Evolutionary conservation across 2,888 invertebrate species (phyloP).

Genomic region (Eustalomyia histrio): DNA sequence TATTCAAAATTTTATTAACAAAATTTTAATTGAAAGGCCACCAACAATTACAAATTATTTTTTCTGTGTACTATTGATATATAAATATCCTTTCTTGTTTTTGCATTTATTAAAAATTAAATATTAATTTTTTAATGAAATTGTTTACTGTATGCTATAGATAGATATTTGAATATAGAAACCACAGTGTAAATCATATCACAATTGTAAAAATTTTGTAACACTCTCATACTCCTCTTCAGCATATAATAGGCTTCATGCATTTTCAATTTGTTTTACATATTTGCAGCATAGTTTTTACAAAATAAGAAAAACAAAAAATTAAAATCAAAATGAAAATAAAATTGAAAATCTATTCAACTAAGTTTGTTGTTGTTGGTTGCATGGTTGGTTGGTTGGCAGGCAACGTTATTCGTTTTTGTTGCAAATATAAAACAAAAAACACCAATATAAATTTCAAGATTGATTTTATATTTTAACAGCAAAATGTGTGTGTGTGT

Average conservation of each 20-base stretch:
- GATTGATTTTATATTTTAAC: constrained; percentile 49
- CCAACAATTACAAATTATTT: too few relatives aligned
- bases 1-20: too few relatives aligned
- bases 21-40: too few relatives aligned
- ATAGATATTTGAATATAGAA: background rate
- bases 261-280: constrained; percentile 49
- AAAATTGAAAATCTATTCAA: constrained; percentile 53
- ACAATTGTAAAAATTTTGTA: background rate
- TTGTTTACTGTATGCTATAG: too few relatives aligned
- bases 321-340: constrained; percentile 5
- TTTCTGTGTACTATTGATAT: too few relatives aligned
- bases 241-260: constrained; percentile 39
- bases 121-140: too few relatives aligned
- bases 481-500: background rate
- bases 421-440: constrained; percentile 60
- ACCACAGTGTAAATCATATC: constrained; percentile 1
- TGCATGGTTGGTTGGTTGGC: constrained; percentile 17
- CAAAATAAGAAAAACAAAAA: constrained; percentile 16
- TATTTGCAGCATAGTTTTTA: constrained; percentile 32
- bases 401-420: constrained; percentile 17
- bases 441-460: constrained; percentile 52
- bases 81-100: too few relatives aligned
- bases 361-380: constrained; percentile 49
- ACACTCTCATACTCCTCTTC: background rate
- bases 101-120: too few relatives aligned